phyloP scores from a whole-genome alignment of 2,888 invertebrate species.

The Lutraria lutraria region DNA sequence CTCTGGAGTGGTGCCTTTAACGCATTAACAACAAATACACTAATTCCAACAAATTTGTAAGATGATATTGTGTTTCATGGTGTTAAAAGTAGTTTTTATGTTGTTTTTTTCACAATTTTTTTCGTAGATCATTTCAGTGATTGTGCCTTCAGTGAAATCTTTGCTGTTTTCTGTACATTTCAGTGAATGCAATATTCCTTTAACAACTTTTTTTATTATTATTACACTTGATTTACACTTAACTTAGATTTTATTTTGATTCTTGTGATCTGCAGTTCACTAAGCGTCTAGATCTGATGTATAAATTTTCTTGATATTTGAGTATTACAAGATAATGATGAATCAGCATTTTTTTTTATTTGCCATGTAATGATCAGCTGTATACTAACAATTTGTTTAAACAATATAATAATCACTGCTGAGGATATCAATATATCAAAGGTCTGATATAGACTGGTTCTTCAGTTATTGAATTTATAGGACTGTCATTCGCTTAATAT shows the following conservation, averaged over 20 bases:
- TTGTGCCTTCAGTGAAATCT: not conserved
- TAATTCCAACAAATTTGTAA: not conserved
- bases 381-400: not conserved
- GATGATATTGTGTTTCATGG: not conserved
- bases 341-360: not conserved
- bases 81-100: not conserved
- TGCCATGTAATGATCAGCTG: not conserved
- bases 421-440: not conserved
- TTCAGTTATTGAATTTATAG: conserved; percentile 20
- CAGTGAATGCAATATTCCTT: not conserved
- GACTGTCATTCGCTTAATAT: not conserved
- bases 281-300: too few species aligned
- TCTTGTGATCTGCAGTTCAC: too few species aligned
- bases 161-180: not conserved
- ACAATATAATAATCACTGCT: not conserved
- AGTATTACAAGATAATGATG: not conserved
- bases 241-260: too few species aligned
- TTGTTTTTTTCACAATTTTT: not conserved
- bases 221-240: too few species aligned
- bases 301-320: not conserved
- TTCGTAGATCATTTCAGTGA: not conserved
- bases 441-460: not conserved
- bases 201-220: too few species aligned
- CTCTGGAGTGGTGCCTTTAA: not conserved
- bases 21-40: not conserved